A percentile compares a stretch with the other conserved stretches of the same genome.
phyloP scores from a whole-genome alignment of 2,113 vertebrate genomes.

The Spea multiplicata region DNA sequence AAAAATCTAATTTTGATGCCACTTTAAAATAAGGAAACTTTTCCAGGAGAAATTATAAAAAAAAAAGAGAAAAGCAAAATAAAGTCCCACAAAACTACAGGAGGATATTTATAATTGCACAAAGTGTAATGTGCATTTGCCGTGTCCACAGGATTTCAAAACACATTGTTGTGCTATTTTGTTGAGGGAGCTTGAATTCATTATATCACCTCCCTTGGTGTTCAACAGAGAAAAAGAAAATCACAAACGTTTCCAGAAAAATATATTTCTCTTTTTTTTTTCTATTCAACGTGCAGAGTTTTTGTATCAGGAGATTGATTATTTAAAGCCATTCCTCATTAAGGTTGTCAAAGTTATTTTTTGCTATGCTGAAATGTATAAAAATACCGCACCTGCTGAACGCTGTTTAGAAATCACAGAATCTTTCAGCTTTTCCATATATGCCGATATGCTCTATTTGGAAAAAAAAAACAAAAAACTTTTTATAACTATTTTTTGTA shows the following conservation, averaged over 20 bases:
- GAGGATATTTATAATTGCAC: conserved; percentile 35
- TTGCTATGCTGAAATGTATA: conserved; percentile 48
- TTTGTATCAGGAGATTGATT: conserved; percentile 54
- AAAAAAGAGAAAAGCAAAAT: neutral
- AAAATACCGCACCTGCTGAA: conserved; percentile 49
- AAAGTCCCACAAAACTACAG: conserved; percentile 28
- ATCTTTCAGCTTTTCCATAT: conserved; percentile 11
- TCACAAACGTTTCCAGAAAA: conserved; percentile 43
- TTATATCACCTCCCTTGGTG: conserved; percentile 14
- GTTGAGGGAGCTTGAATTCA: conserved; percentile 23
- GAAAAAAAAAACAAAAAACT: conserved; percentile 12
- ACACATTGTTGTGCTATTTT: conserved; percentile 27
- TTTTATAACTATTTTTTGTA: conserved; percentile 5
- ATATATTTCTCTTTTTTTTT: conserved; percentile 18
- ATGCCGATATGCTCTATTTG: neutral
- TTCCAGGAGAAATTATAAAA: neutral
- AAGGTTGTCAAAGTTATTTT: conserved; percentile 29
- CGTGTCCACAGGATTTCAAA: conserved; percentile 43
- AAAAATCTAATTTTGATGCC: conserved; percentile 1
- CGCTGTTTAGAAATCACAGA: conserved; percentile 29
- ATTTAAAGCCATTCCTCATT: conserved; percentile 45
- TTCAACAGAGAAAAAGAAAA: conserved; percentile 31
- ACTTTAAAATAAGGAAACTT: neutral
- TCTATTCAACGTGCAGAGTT: conserved; percentile 46
- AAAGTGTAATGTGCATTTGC: conserved; percentile 37